Base-by-base conservation (phyloP, 1,140 invertebrate genomes). In the Cydia strobilella region DNA sequence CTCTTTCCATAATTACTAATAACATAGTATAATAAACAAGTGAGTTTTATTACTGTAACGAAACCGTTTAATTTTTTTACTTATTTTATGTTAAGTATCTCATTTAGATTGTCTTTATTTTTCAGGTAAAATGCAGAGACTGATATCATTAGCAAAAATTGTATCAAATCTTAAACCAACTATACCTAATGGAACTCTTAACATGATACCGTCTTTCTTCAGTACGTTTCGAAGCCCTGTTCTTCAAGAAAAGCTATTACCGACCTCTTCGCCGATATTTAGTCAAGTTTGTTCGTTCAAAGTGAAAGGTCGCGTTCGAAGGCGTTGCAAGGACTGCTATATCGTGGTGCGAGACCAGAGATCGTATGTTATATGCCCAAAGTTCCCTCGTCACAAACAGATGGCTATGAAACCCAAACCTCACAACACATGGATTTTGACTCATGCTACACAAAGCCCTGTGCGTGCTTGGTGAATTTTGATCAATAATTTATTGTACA, bases 371-470 rank as follows among this genome's bases (percentile, higher is more conserved):
- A 94, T 96, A 71, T 98, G 97, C 82, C 95, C 95, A 79, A 95
- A 94, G 23, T 94, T 96, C 86, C 95, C 95, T 48, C 92, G 96
- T 72, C 97, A 98, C 82, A 97, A 97, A 82, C 96, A 97, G 93
- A 96, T 95, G 94, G 88, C 94, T 31, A 96, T 95, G 89, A 93
- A 95, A 73, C 90, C 94, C 66, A 94, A 95, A 77, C 94, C 94
- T 45, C 94, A 94, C 78, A 95, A 95, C 79, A 95, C 94, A 42
- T 97, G 95, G 94, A 95, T 96, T 76, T 86, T 97, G 59, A 95
- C 96, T 4, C 94, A 96, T 93, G 95, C 95, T 4, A 95, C 94
- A 12, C 95, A 96, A 86, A 93, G 94, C n/a, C 94, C 92, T 86
- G 82, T 94, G 45, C 93, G 95, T 74, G 94, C 94, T 5, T 96